Base-by-base conservation (phyloP, 2,113 vertebrate species). In the Poecile atricapillus region DNA sequence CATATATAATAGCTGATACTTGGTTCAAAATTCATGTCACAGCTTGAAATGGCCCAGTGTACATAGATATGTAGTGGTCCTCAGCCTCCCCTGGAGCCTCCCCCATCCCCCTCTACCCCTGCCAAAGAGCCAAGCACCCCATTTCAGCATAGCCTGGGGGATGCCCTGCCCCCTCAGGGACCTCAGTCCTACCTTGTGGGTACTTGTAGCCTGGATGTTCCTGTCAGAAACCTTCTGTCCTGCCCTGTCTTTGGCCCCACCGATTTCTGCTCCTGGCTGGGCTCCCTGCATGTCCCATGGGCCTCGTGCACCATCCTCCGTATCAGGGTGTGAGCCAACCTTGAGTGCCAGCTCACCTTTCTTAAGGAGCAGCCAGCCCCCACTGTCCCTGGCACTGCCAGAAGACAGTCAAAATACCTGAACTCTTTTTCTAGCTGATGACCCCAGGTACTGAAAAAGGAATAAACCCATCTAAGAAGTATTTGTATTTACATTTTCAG, bases 351-450 rank as follows among this genome's bases (percentile, higher is more conserved):
- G 4, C 1, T 44, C 3, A 10, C 5, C 9, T 33, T 63, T 10
- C 35, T 30, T 10, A 43, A 13, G 7, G 3, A 70, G 15, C 28
- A 44, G 44, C 13, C 24, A 73, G 31, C 14, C 31, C n/a, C 73
- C 43, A 14, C 43, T 23, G 7, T 67, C 19, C 49, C 53, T 59
- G n/a, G 31, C 10, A 30, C 23, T 33, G n/a, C 13, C 58, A 91
- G 65, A 73, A 86, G 75, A 83, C 89, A 91, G 85, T 83, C 94
- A 88, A 39, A 67, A 56, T 33, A 75, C 87, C 74, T 80, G 83
- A 95, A 92, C 97, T 89, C 33, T 81, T 94, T 87, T 74, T 91
- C 65, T 83, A 47, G 31, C 16, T 70, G 27, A 71, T 76, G 78
- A 83, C 25, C 22, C 56, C 43, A 49, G 23, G 24, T 86, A 27